A percentile compares a stretch with the other conserved stretches of the same genome.
Conservation (phyloP, 2,113 vertebrate species). For the Beaufortia kweichowensis region DNA sequence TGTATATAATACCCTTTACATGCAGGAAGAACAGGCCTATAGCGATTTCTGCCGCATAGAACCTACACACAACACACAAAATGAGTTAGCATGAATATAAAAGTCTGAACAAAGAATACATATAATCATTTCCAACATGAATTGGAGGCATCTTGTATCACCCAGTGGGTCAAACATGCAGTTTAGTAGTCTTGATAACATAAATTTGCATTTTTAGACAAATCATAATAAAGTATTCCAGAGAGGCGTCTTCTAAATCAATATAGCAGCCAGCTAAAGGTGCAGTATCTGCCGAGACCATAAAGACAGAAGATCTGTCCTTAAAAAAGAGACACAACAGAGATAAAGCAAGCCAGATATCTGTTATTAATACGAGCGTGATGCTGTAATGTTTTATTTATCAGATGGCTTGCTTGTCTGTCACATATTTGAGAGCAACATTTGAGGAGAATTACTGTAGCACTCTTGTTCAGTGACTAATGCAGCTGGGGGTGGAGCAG, state of each 20-base stretch:
- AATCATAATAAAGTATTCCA: background rate
- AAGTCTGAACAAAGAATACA: background rate
- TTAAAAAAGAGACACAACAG: constrained; percentile 1
- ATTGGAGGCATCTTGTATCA: background rate
- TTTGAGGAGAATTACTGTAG: constrained; percentile 27
- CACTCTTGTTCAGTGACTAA: constrained; percentile 29
- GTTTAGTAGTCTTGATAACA: too few relatives aligned
- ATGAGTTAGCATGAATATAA: constrained; percentile 6
- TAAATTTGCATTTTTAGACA: background rate
- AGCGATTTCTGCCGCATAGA: constrained; percentile 88
- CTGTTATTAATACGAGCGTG: constrained; percentile 37
- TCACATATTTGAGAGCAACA: constrained; percentile 38
- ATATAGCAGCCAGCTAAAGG: background rate
- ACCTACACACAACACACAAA: constrained; percentile 62
- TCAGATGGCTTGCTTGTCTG: constrained; percentile 38
- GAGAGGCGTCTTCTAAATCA: background rate
- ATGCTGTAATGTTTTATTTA: constrained; percentile 36
- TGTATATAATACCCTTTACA: constrained; percentile 83
- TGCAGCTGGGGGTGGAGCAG: constrained; percentile 21
- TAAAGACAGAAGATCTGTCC: background rate
- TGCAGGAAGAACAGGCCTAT: constrained; percentile 87
- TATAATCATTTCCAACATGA: background rate
- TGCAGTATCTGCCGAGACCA: background rate
- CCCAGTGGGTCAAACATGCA: too few relatives aligned
- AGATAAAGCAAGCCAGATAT: constrained; percentile 22